phyloP scores from a whole-genome alignment of 2,888 invertebrate genomes.

The Fabriciana adippe region DNA sequence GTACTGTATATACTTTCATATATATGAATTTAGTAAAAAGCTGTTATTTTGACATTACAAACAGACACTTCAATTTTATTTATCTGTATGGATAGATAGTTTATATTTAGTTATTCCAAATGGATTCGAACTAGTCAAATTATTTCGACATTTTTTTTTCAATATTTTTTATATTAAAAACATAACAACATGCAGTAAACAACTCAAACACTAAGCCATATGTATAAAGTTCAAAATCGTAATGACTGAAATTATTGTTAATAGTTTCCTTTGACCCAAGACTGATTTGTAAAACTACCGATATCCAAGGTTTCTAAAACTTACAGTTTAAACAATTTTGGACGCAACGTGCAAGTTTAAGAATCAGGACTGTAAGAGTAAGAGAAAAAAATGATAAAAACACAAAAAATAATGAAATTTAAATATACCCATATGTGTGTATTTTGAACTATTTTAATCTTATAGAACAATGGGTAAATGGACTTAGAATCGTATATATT shows the following conservation, averaged over 20 bases:
- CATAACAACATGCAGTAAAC: slow-evolving; percentile 4
- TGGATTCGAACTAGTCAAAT: no score
- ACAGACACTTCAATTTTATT: no score
- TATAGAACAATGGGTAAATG: slow-evolving; percentile 25
- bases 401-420: slow-evolving; percentile 8
- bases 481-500: slow-evolving; percentile 5
- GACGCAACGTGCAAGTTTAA: slow-evolving; percentile 14
- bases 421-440: slow-evolving; percentile 37
- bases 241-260: slow-evolving; percentile 42
- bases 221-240: slow-evolving; percentile 30
- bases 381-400: slow-evolving; percentile 19
- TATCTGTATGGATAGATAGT: no score
- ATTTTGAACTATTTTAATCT: slow-evolving; percentile 45
- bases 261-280: slow-evolving; percentile 73
- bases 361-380: slow-evolving; percentile 48
- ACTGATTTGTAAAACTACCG: slow-evolving; percentile 57
- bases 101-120: no score
- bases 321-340: slow-evolving; percentile 33
- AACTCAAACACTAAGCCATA: slow-evolving; percentile 17
- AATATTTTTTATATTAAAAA: slow-evolving; percentile 15
- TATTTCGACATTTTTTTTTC: neutral
- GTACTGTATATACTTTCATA: no score
- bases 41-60: no score
- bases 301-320: slow-evolving; percentile 38
- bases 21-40: no score